phyloP scores from a whole-genome alignment of 2,888 invertebrate genomes.

The Dryobotodes eremita region DNA sequence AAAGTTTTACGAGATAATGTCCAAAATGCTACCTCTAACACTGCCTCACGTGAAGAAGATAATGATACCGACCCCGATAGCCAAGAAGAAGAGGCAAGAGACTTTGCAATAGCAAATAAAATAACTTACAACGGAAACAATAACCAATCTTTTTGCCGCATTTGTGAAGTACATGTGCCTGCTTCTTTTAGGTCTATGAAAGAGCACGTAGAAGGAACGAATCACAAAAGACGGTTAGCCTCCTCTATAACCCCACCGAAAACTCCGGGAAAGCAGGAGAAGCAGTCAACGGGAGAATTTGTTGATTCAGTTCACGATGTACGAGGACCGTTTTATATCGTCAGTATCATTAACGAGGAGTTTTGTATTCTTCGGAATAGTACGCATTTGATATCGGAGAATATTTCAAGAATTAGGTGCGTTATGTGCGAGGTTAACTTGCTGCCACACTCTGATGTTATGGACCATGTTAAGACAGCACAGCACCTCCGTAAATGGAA shows the following conservation, averaged over 20 bases:
- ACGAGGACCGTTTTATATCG: neutral
- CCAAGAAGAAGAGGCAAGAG: neutral
- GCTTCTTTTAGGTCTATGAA: constrained; percentile 26
- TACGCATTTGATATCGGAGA: constrained; percentile 60
- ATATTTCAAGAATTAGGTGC: constrained; percentile 58
- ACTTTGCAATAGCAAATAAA: constrained; percentile 48
- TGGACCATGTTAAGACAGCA: neutral
- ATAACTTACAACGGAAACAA: constrained; percentile 45
- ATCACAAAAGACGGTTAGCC: constrained; percentile 65
- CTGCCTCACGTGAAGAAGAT: neutral
- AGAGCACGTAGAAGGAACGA: constrained; percentile 62
- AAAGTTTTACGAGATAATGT: neutral
- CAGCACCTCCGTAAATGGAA: neutral
- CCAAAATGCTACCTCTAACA: neutral
- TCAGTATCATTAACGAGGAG: constrained; percentile 68
- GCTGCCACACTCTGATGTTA: neutral
- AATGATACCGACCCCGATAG: neutral
- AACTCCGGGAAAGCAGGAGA: neutral
- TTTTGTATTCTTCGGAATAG: constrained; percentile 65
- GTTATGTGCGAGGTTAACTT: constrained; percentile 41
- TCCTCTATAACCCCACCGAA: neutral
- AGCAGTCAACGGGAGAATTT: constrained; percentile 24
- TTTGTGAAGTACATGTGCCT: constrained; percentile 58
- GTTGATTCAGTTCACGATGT: constrained; percentile 8
- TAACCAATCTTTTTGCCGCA: constrained; percentile 52